Evolutionary conservation across 2,888 invertebrate species (phyloP).

Genomic region (Euplagia quadripunctaria): DNA sequence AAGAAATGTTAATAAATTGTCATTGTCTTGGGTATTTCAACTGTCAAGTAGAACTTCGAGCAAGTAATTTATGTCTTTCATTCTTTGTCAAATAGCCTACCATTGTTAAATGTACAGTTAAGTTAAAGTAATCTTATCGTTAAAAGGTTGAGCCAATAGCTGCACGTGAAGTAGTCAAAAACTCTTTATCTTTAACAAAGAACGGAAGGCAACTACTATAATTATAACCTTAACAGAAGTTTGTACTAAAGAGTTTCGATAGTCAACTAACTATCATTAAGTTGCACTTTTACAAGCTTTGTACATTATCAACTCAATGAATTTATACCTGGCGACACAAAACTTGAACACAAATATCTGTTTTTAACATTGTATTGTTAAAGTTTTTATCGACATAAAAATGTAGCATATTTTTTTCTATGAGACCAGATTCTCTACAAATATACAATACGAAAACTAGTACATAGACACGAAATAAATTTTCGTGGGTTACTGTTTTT

Average conservation of each 20-base stretch:
- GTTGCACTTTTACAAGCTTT: conserved; percentile 1
- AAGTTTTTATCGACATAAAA: background rate
- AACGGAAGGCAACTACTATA: conserved; percentile 35
- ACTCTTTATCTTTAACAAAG: conserved; percentile 39
- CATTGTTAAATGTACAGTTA: conserved; percentile 41
- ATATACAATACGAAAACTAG: background rate
- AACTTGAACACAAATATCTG: background rate
- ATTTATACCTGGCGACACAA: background rate
- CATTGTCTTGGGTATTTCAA: conserved; percentile 1
- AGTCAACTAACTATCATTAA: background rate
- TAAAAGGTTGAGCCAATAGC: conserved; percentile 40
- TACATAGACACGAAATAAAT: background rate
- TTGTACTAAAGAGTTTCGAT: background rate
- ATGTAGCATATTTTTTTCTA: background rate
- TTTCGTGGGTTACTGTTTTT: too few relatives aligned
- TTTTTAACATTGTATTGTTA: background rate
- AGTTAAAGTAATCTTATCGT: conserved; percentile 45
- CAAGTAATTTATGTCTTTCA: conserved; percentile 19
- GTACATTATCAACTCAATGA: background rate
- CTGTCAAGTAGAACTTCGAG: background rate
- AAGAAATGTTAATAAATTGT: conserved; percentile 6
- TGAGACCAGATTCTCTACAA: background rate
- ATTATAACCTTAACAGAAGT: background rate
- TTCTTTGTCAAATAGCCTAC: conserved; percentile 23
- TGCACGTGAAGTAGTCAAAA: conserved; percentile 41